A percentile compares a stretch with the other conserved stretches of the same genome.
Conservation (phyloP, 2,888 invertebrate genomes). For the Netelia virgata region DNA sequence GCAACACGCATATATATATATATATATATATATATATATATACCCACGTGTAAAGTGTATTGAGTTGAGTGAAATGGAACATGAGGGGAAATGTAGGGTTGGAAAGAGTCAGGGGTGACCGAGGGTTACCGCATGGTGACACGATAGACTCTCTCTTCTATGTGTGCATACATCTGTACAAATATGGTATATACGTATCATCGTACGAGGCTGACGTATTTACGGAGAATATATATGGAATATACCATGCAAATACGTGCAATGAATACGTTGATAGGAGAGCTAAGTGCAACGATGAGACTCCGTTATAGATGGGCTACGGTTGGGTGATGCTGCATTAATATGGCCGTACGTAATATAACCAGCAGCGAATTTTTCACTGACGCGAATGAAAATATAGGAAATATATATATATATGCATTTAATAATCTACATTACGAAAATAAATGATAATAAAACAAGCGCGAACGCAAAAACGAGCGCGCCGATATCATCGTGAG, state of each 20-base stretch:
- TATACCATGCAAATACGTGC: constrained; percentile 66
- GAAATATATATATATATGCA: not conserved
- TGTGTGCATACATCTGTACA: constrained; percentile 19
- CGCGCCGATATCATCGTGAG: not conserved
- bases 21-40: not conserved
- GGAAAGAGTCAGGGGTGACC: constrained; percentile 1
- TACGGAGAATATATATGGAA: constrained; percentile 37
- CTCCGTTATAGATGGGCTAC: constrained; percentile 3
- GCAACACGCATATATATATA: not conserved
- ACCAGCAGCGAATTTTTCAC: constrained; percentile 13
- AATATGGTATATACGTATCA: constrained; percentile 1
- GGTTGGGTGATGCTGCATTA: constrained; percentile 6
- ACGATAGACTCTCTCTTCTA: not conserved
- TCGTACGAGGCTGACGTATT: constrained; percentile 21
- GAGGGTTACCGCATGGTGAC: not conserved
- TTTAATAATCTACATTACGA: not conserved
- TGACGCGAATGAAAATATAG: constrained; percentile 10
- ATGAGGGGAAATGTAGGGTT: constrained; percentile 15
- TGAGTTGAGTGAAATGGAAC: constrained; percentile 29
- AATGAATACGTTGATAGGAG: constrained; percentile 67
- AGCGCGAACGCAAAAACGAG: not conserved
- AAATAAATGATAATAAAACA: not conserved
- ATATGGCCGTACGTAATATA: constrained; percentile 4
- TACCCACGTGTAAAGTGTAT: constrained; percentile 28
- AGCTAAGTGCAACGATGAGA: constrained; percentile 57